phyloP scores from a whole-genome alignment of 2,888 invertebrate genomes.

The Heliconius hortense region DNA sequence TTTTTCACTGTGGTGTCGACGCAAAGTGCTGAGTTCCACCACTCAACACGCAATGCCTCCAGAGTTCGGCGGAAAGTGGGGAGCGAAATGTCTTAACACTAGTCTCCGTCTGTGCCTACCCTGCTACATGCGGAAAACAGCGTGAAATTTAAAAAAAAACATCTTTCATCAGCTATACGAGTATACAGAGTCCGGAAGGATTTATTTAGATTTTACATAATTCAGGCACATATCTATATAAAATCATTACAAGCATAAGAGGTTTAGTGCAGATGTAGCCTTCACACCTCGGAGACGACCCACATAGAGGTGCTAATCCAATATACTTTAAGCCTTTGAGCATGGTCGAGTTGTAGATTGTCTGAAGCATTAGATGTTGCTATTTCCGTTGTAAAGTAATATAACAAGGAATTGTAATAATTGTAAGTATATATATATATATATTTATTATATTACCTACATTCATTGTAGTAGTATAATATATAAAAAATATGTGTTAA shows the following conservation, averaged over 20 bases:
- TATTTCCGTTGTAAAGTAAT: not conserved
- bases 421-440: not conserved
- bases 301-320: slow-evolving; percentile 36
- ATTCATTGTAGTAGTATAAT: not conserved
- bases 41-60: no score
- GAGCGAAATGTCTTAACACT: no score
- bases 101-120: no score
- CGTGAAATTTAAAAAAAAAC: not conserved
- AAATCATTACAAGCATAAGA: slow-evolving; percentile 14
- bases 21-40: no score
- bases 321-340: slow-evolving; percentile 28
- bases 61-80: no score
- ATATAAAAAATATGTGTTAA: not conserved
- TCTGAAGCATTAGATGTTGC: slow-evolving; percentile 12
- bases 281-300: slow-evolving; percentile 30
- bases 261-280: slow-evolving; percentile 31
- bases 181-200: not conserved
- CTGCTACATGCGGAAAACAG: no score
- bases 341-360: slow-evolving; percentile 21
- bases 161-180: not conserved
- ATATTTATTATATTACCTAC: not conserved
- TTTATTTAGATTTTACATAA: not conserved
- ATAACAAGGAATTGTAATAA: not conserved
- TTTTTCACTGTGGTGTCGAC: no score
- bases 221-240: slow-evolving; percentile 6